phyloP scores from a whole-genome alignment of 2,888 invertebrate genomes.

The Drosophila birchii region DNA sequence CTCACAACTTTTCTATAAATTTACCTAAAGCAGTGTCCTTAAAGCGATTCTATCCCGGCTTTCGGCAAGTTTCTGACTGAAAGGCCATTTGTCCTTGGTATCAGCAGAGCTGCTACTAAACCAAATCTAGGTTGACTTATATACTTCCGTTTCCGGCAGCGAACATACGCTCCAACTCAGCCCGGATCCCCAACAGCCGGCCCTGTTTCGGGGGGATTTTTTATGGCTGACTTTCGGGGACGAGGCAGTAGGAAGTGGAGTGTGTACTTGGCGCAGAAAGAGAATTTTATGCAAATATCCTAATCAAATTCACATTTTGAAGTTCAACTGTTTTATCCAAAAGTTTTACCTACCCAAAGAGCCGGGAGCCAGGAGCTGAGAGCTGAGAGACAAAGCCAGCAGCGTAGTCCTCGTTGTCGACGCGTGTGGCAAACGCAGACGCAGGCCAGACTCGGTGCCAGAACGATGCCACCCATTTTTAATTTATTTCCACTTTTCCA shows the following conservation, averaged over 20 bases:
- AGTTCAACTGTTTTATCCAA: slow-evolving; percentile 84
- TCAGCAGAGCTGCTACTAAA: slow-evolving; percentile 64
- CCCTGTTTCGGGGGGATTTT: slow-evolving; percentile 54
- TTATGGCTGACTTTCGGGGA: slow-evolving; percentile 60
- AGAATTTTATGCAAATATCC: slow-evolving; percentile 85
- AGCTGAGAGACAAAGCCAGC: slow-evolving; percentile 35
- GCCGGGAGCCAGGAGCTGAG: slow-evolving; percentile 11
- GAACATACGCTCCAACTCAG: slow-evolving; percentile 70
- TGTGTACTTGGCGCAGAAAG: slow-evolving; percentile 67
- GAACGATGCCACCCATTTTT: slow-evolving; percentile 82
- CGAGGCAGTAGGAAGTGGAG: slow-evolving; percentile 16
- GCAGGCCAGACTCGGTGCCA: slow-evolving; percentile 40
- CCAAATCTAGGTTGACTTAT: slow-evolving; percentile 82
- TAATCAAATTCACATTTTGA: slow-evolving; percentile 85
- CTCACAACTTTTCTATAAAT: slow-evolving; percentile 1
- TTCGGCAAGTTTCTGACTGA: slow-evolving; percentile 52
- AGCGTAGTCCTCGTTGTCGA: slow-evolving; percentile 32
- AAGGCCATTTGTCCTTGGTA: slow-evolving; percentile 81
- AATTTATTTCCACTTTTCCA: slow-evolving; percentile 82
- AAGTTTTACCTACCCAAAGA: slow-evolving; percentile 70
- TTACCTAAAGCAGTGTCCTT: slow-evolving; percentile 20
- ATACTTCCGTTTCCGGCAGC: slow-evolving; percentile 81
- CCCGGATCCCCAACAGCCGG: slow-evolving; percentile 22
- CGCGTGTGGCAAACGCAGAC: slow-evolving; percentile 58
- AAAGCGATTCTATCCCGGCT: slow-evolving; percentile 21